Conservation (phyloP, 2,113 vertebrate genomes). For the Eclectus roratus region DNA sequence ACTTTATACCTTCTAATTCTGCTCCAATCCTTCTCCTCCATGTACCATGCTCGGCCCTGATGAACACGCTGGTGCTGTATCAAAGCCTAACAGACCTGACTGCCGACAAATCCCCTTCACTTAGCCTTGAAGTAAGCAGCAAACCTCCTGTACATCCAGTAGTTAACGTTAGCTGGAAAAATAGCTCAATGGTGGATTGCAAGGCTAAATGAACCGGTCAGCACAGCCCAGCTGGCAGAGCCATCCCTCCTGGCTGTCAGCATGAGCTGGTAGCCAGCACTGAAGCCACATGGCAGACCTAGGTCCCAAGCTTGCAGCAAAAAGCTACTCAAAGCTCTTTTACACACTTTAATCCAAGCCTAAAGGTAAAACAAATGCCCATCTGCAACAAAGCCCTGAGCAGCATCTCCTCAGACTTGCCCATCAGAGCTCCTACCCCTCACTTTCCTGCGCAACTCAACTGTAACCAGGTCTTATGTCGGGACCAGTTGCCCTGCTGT, state of each 20-base stretch:
- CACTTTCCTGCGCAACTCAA: neutral
- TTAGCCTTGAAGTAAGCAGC: conserved; percentile 24
- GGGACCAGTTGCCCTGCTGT: neutral
- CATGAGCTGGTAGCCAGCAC: neutral
- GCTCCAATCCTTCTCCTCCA: neutral
- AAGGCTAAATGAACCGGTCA: neutral
- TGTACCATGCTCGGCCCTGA: neutral
- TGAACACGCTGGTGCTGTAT: neutral
- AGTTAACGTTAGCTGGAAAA: neutral
- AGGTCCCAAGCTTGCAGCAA: neutral
- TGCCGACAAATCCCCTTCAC: conserved; percentile 1
- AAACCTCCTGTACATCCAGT: neutral
- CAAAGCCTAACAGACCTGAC: conserved; percentile 31
- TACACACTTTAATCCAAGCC: neutral
- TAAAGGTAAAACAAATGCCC: neutral
- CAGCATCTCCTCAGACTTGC: neutral
- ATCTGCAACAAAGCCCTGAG: neutral
- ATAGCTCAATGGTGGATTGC: neutral
- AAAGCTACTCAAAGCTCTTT: neutral
- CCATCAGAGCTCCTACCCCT: neutral
- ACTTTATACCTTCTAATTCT: conserved; percentile 46
- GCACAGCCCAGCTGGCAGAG: neutral
- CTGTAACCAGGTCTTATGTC: neutral
- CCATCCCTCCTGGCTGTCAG: neutral
- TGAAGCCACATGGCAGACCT: neutral